Percentiles rank a stretch among this genome's conserved stretches.
Conservation (phyloP, 2,113 vertebrate genomes). For the Osmerus mordax region DNA sequence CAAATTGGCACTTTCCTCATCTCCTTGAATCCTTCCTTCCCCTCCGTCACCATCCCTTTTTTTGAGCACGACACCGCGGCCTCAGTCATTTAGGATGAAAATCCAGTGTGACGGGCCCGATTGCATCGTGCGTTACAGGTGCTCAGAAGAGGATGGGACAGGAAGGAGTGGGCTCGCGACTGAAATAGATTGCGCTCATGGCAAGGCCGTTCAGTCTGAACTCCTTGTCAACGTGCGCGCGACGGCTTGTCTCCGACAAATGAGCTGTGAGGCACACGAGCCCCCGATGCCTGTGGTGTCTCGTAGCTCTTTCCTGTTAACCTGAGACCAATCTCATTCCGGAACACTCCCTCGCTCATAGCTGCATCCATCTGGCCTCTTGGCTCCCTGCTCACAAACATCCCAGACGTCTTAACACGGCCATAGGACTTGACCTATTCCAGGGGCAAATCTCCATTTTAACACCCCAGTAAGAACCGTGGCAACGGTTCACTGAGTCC, state of each 20-base stretch:
- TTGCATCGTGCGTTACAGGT: conserved; percentile 47
- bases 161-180: background rate
- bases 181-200: conserved; percentile 11
- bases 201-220: conserved; percentile 15
- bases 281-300: conserved; percentile 24
- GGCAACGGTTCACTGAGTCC: conserved; percentile 41
- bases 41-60: conserved; percentile 17
- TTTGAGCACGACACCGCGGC: conserved; percentile 36
- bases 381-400: conserved; percentile 15
- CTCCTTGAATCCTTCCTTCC: conserved; percentile 2
- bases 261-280: background rate
- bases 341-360: conserved; percentile 24
- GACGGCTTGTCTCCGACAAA: background rate
- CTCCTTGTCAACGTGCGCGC: too few species aligned
- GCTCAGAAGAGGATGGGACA: conserved; percentile 24
- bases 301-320: conserved; percentile 12
- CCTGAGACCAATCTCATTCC: conserved; percentile 52
- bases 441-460: conserved; percentile 31
- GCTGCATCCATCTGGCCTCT: conserved; percentile 32
- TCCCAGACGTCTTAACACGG: conserved; percentile 21
- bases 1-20: background rate
- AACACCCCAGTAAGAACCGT: conserved; percentile 31
- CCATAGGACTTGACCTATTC: conserved; percentile 16
- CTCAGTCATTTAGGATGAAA: conserved; percentile 58
- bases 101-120: conserved; percentile 52